Conservation (phyloP, 2,888 invertebrate genomes). For the Silvanus unidentatus region DNA sequence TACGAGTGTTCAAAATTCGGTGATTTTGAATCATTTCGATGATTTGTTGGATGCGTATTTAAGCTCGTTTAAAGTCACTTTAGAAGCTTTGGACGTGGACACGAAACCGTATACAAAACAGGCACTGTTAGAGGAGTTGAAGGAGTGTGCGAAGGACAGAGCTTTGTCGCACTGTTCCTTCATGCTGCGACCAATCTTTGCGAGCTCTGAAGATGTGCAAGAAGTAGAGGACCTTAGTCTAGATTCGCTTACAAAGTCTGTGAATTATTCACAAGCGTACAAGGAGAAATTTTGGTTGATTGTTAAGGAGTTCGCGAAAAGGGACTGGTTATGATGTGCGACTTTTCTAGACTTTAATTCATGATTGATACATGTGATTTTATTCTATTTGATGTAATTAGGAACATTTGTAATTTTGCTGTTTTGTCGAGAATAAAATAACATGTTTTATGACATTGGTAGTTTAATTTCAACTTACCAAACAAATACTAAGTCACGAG, state of each 20-base stretch:
- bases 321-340: constrained; percentile 24
- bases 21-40: not conserved
- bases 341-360: too few relatives aligned
- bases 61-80: not conserved
- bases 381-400: too few relatives aligned
- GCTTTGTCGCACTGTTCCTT: constrained; percentile 42
- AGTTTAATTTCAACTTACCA: too few relatives aligned
- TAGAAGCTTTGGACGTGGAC: constrained; percentile 19
- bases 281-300: constrained; percentile 24
- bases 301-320: constrained; percentile 21
- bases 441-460: too few relatives aligned
- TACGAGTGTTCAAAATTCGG: not conserved
- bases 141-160: constrained; percentile 32
- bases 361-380: too few relatives aligned
- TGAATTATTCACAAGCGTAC: constrained; percentile 14
- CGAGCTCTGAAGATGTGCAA: constrained; percentile 35
- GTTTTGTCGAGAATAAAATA: too few relatives aligned
- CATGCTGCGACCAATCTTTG: constrained; percentile 44
- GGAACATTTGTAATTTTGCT: too few relatives aligned
- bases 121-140: constrained; percentile 39
- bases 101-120: constrained; percentile 38
- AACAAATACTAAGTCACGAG: too few relatives aligned
- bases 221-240: constrained; percentile 37
- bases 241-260: constrained; percentile 19
- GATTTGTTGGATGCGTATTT: not conserved